Percentiles rank a stretch among this genome's conserved stretches.
phyloP scores from a whole-genome alignment of 1,140 invertebrate species.

The Procambarus virginalis region DNA sequence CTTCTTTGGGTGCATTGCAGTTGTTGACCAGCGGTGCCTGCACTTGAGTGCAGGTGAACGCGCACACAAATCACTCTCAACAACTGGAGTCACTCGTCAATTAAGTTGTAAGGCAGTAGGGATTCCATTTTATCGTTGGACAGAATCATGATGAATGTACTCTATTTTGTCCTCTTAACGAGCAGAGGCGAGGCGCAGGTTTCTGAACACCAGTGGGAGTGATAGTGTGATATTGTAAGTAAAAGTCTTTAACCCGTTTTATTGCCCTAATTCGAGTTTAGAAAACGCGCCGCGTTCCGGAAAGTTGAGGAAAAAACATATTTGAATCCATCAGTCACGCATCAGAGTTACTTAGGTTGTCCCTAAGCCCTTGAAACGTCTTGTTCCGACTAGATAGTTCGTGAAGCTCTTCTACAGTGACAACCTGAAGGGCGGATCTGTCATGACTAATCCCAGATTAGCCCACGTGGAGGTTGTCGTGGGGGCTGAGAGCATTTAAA shows the following conservation, averaged over 20 bases:
- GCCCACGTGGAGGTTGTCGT: not conserved
- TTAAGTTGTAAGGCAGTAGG: not conserved
- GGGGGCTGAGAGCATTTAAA: not conserved
- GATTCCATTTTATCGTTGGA: not conserved
- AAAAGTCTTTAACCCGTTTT: too few relatives aligned
- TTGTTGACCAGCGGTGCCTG: too few relatives aligned
- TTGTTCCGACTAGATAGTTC: not conserved
- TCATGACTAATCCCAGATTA: not conserved
- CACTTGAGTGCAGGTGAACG: too few relatives aligned
- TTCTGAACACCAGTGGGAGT: not conserved
- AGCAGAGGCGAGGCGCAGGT: not conserved
- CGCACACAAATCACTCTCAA: not conserved
- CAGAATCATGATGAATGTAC: not conserved
- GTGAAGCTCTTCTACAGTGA: not conserved
- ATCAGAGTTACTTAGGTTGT: too few relatives aligned
- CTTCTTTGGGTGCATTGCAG: too few relatives aligned
- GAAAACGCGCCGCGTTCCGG: too few relatives aligned
- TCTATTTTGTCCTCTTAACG: not conserved
- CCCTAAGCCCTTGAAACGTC: not conserved
- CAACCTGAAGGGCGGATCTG: not conserved
- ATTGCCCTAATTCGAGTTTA: too few relatives aligned
- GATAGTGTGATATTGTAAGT: too few relatives aligned
- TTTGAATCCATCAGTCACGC: too few relatives aligned
- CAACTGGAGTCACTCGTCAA: not conserved
- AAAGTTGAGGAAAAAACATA: too few relatives aligned